phyloP scores from a whole-genome alignment of 2,797 vertebrate species.

The Coendou prehensilis region DNA sequence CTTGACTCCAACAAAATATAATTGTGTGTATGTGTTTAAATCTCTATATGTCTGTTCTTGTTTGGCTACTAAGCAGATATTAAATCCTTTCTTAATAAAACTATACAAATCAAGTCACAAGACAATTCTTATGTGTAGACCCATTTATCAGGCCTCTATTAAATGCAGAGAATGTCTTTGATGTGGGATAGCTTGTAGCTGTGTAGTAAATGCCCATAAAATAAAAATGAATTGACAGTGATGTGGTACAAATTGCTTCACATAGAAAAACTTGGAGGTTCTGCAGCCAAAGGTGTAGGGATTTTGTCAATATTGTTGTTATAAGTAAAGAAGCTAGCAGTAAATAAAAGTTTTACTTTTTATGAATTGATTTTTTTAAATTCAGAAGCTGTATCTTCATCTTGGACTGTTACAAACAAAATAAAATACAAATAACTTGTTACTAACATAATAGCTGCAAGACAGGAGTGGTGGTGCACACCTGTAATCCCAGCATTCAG shows the following conservation, averaged over 20 bases:
- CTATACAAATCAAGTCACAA: conserved; percentile 42
- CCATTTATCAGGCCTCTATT: conserved; percentile 32
- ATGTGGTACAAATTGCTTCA: conserved; percentile 60
- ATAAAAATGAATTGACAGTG: conserved; percentile 62
- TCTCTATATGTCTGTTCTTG: neutral
- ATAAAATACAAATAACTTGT: conserved; percentile 83
- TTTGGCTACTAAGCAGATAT: conserved; percentile 21
- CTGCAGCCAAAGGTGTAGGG: neutral
- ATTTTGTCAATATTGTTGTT: neutral
- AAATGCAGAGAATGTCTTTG: conserved; percentile 58
- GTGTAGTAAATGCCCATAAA: conserved; percentile 63
- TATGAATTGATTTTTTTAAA: conserved; percentile 82
- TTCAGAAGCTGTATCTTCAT: conserved; percentile 85
- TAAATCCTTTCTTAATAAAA: conserved; percentile 62
- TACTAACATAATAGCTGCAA: conserved; percentile 70
- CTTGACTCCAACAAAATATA: conserved; percentile 23
- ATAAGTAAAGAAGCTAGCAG: neutral
- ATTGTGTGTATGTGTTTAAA: neutral
- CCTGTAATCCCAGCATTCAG: neutral
- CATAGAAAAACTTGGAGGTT: neutral
- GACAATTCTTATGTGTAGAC: neutral
- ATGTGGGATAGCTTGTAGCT: conserved; percentile 36
- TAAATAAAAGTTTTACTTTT: conserved; percentile 23
- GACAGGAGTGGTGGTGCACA: neutral
- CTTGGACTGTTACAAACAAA: conserved; percentile 81